Evolutionary conservation across 2,888 invertebrate genomes (phyloP), one percentile per base, ranked within the genome.

Genomic region (Hirtodrosophila histrioides): DNA sequence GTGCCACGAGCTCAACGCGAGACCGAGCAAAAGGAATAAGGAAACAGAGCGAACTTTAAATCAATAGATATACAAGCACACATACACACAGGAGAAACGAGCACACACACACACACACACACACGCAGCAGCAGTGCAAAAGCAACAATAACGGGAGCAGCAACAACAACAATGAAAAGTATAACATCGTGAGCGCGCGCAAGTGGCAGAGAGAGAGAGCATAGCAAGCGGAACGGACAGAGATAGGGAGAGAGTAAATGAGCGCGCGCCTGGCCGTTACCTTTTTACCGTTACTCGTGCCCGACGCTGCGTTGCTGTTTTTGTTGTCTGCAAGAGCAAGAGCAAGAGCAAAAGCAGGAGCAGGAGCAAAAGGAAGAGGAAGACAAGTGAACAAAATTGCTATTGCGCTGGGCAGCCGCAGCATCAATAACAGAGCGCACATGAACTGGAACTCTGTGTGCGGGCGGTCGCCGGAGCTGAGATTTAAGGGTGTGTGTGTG

Each of bases 371-470:
- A 74, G 71, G 48, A 86, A 86, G 78, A 79, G 74, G 73, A 76
- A 80, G 86, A 79, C 84, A 77, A 80, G 71, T 84, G 87, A 77
- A 80, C 81, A 80, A 72, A 85, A 75, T 85, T 82, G 80, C 77
- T 80, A 86, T 81, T 81, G 80, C 86, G 81, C 84, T 86, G 86
- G 75, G 84, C 80, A 86, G 64, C 75, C 37, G 45, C 53, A 64
- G 69, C 81, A 78, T 78, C 86, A 82, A 82, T 75, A 71, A 75
- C 75, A 76, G 54, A 62, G 48, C 53, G 51, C 35, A 51, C 35
- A 46, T n/a, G 45, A 41, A 37, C 33, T 40, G 35, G 44, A 76
- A 39, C 36, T 43, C 37, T 41, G 53, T 54, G 50, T 68, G 54
- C 48, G 49, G 48, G 55, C 48, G 54, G 33, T 46, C 23, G 57